These are phyloP conservation scores for Ligdia adustata DNA, from an alignment of 2,888 invertebrate genomes.

Conservation along the genomic window DNA sequence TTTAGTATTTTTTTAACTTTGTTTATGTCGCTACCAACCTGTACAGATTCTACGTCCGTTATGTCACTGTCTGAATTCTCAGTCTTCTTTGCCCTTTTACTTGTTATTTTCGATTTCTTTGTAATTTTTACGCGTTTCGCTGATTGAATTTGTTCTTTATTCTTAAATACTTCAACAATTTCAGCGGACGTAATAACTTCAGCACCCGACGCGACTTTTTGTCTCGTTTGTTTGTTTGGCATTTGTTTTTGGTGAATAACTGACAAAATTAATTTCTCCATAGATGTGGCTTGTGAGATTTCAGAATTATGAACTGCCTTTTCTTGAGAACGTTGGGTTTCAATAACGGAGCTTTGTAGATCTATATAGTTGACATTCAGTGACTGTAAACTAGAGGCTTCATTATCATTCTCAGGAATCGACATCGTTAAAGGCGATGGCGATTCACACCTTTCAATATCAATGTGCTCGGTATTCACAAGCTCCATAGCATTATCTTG, in stretches of 20 bases:
- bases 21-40: too few relatives aligned
- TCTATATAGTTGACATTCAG: not conserved
- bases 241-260: constrained; percentile 11
- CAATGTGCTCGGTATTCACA: constrained; percentile 12
- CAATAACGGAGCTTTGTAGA: constrained; percentile 4
- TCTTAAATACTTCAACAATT: not conserved
- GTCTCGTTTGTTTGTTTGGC: constrained; percentile 16
- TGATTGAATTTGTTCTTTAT: not conserved
- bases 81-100: not conserved
- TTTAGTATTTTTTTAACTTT: constrained; percentile 2
- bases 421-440: constrained; percentile 11
- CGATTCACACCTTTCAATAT: too few relatives aligned
- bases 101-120: not conserved
- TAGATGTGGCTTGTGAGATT: constrained; percentile 8
- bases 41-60: not conserved
- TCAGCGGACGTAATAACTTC: not conserved
- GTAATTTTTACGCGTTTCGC: not conserved
- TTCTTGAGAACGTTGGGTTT: constrained; percentile 14
- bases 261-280: constrained; percentile 8
- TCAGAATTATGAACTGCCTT: constrained; percentile 11
- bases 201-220: not conserved
- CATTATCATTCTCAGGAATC: constrained; percentile 3
- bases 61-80: not conserved
- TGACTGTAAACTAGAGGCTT: not conserved
- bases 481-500: too few relatives aligned